Evolutionary conservation across 1,140 invertebrate species (phyloP), one percentile per base, ranked within the genome.

Genomic region (Drosophila erecta): DNA sequence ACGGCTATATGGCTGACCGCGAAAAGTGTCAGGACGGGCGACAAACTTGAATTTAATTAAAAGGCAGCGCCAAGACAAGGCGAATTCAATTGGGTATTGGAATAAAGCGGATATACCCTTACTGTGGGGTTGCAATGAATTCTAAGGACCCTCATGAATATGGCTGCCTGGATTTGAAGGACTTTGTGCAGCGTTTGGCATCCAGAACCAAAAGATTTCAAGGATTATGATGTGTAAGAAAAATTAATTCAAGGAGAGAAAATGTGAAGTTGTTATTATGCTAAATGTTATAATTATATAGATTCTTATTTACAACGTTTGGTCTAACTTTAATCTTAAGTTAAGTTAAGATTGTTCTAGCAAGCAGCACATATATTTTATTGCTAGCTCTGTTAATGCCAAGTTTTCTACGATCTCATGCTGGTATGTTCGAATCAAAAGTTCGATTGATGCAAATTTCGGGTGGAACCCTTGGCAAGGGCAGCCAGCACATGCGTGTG

Each of bases 1-100:
- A 30, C 30, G 30, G 30, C 35, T 40, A 27, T 41, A 35, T 47
- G n/a, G 47, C 51, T 83, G 84, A 79, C 83, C 83, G 75, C 79
- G 79, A 87, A 89, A 76, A 76, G 65, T 84, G 67, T 69, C 79
- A 79, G 57, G 46, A 71, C 76, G 67, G 81, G 75, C 76, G 83
- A 87, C 84, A 87, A 89, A 83, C 76, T 87, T 89, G 83, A 87
- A 89, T 83, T 89, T 79, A 89, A 87, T 89, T 83, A 87, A 79
- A 87, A 69, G 61, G 12, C 71, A 76, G 51, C 22, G 64, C 24
- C 12, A 56, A 56, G 40, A 76, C 50, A 69, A 71, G 51, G 44
- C 40, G 55, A 76, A 79, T 50, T 54, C 41, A 47, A 46, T 22
- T 38, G 41, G 15, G 40, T 22, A 76, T 47, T 44, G 67, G 46